Base-by-base conservation (phyloP, 2,888 invertebrate genomes). In the Coremacera marginata region DNA sequence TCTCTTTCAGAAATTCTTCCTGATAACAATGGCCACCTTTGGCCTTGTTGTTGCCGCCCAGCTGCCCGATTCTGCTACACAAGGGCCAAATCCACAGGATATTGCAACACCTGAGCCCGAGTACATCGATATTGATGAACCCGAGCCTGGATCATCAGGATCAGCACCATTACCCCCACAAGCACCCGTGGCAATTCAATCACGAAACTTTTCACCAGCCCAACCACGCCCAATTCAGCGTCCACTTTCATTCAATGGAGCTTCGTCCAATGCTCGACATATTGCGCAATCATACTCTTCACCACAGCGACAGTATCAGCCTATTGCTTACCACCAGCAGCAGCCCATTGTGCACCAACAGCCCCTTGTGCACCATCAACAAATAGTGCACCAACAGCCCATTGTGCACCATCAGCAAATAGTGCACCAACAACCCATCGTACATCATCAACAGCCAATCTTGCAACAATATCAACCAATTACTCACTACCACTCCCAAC, bases 71-170 rank as follows among this genome's bases (percentile, higher is more conserved):
- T 89, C 88, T 3, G 89, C 89, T 11, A 89, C 89, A 27, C 89
- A 89, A 79, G 89, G 89, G 73, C 89, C 89, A 68, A 89, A 89
- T 81, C 89, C 89, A 1, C 89, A 89, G 84, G 89, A 89, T 78
- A 89, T 89, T 82, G 89, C 89, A 27, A 89, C 89, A 76, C 89
- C 89, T 1, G 89, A 89, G 78, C 89, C 89, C 62, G 89, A 89
- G 81, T 89, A 89, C 77, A 89, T 89, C 77, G 89, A 89, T 62
- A 87, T 89, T n/a, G 89, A 89, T 80, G 77, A 81, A 7, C 84
- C 85, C 22, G 87, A 86, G 31, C 84, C 85, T 44, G 82, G 83
- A n/a, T 27, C 63, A 14, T n/a, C 60, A 44, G 75, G 80, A 34
- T 82, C 83, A 77, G 78, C 77, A n/a, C 1, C 65, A 22, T 60